Conservation (phyloP, 35 echinoderm and acorn worm genomes). For the Lytechinus pictus region DNA sequence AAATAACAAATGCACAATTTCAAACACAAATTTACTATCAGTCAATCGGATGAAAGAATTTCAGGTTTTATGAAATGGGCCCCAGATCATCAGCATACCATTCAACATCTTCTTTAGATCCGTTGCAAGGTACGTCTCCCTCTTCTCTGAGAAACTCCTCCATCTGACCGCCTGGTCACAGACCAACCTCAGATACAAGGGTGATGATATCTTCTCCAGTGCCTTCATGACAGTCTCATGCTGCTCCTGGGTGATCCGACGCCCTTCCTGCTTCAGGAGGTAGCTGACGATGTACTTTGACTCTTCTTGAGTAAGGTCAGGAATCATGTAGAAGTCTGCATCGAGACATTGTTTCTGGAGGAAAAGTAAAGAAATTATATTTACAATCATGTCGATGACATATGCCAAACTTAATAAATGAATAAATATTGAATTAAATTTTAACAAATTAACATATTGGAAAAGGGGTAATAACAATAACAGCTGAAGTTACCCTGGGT, state of each 20-base stretch:
- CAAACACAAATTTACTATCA: too few species aligned
- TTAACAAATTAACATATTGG: too few species aligned
- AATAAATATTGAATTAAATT: too few species aligned
- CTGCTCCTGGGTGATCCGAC: slow-evolving; percentile 67
- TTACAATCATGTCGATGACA: not conserved
- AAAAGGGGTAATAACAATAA: too few species aligned
- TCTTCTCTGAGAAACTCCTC: slow-evolving; percentile 71
- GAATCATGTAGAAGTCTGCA: slow-evolving; percentile 53
- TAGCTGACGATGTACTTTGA: slow-evolving; percentile 59
- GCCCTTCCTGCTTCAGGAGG: slow-evolving; percentile 44
- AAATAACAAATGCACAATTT: too few species aligned
- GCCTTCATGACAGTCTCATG: slow-evolving; percentile 55
- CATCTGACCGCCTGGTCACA: slow-evolving; percentile 65
- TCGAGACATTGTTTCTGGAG: slow-evolving; percentile 71
- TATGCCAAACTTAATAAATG: too few species aligned
- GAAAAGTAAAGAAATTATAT: not conserved
- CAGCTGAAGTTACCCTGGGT: too few species aligned
- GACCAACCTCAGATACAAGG: slow-evolving; percentile 71
- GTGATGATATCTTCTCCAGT: slow-evolving; percentile 62
- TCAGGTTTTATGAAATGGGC: too few species aligned
- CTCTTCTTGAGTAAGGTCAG: slow-evolving; percentile 61
- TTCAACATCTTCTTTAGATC: slow-evolving; percentile 81
- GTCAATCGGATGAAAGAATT: too few species aligned
- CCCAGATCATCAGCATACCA: slow-evolving; percentile 52
- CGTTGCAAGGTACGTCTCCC: slow-evolving; percentile 62